phyloP scores from a whole-genome alignment of 2,888 invertebrate genomes.

The Phengaris alcon region DNA sequence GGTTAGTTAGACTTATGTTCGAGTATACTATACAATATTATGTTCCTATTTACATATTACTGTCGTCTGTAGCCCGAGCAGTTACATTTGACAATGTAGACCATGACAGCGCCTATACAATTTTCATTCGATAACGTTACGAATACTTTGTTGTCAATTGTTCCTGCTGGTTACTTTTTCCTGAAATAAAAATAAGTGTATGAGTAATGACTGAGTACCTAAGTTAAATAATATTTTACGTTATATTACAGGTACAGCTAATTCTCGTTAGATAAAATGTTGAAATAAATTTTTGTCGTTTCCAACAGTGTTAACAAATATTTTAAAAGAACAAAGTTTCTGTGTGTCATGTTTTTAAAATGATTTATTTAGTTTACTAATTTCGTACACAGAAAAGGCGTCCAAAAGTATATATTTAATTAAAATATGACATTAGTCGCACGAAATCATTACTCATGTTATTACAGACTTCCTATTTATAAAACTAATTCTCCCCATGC shows the following conservation, averaged over 20 bases:
- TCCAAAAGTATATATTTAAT: slow-evolving; percentile 25
- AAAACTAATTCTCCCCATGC: slow-evolving; percentile 14
- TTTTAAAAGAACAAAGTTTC: slow-evolving; percentile 8
- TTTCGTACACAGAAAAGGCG: slow-evolving; percentile 21
- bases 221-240: not conserved
- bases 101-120: no score
- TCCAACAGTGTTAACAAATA: not conserved
- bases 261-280: not conserved
- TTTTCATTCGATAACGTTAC: no score
- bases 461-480: slow-evolving; percentile 27
- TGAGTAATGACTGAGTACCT: not conserved
- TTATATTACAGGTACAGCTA: not conserved
- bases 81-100: no score
- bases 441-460: slow-evolving; percentile 23
- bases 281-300: slow-evolving; percentile 1
- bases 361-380: slow-evolving; percentile 25
- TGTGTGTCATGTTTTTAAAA: slow-evolving; percentile 15
- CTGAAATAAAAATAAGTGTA: no score
- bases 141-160: no score
- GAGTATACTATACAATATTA: no score
- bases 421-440: slow-evolving; percentile 27
- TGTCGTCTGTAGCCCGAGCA: no score
- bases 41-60: no score
- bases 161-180: no score
- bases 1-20: no score